Conservation (phyloP, 2,113 vertebrate genomes). For the Steatornis caripensis region DNA sequence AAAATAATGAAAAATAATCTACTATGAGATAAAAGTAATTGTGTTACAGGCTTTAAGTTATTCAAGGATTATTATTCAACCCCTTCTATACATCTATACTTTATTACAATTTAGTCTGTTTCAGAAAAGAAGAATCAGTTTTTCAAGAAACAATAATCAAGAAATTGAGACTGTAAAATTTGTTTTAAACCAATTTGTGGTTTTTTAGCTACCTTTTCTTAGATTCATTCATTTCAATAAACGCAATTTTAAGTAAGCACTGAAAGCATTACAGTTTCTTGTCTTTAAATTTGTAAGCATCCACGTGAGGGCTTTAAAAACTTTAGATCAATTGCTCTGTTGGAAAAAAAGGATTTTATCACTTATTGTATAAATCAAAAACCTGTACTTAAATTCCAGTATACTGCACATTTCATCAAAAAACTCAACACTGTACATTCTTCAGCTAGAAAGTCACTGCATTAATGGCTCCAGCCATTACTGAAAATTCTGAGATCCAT, state of each 20-base stretch:
- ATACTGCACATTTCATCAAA: not conserved
- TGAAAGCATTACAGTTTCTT: not conserved
- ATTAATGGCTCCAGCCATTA: not conserved
- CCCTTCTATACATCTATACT: not conserved
- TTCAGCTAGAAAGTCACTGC: not conserved
- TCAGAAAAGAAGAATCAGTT: not conserved
- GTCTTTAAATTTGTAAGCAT: not conserved
- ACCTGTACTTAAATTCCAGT: not conserved
- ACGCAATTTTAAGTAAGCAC: not conserved
- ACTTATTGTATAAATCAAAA: not conserved
- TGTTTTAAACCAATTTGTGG: not conserved
- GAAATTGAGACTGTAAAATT: not conserved
- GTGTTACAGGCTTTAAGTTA: not conserved
- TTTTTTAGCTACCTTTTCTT: not conserved
- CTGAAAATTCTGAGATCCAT: not conserved
- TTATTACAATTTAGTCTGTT: not conserved
- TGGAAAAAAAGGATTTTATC: not conserved
- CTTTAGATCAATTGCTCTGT: not conserved
- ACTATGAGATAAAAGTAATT: not conserved
- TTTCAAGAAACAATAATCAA: not conserved
- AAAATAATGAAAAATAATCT: not conserved
- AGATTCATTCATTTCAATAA: not conserved
- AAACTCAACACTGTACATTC: not conserved
- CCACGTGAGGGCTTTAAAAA: not conserved
- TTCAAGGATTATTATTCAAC: not conserved